phyloP scores from a whole-genome alignment of 2,888 invertebrate genomes.

The Stegana nigrithorax region DNA sequence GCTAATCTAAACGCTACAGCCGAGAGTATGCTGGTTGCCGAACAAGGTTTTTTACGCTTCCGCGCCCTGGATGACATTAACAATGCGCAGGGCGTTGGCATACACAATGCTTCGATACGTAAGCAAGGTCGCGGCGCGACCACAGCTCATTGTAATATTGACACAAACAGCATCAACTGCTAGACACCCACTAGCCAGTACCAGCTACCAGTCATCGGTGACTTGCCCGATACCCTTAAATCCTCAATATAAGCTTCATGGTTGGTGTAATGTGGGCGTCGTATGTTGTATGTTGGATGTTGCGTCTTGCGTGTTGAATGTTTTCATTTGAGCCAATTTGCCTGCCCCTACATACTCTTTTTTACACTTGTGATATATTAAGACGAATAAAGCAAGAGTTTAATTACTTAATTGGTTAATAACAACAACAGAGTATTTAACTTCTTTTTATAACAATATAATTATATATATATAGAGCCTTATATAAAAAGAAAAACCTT shows the following conservation, averaged over 20 bases:
- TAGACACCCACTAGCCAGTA: not conserved
- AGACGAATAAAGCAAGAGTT: conserved; percentile 19
- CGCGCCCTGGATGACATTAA: conserved; percentile 74
- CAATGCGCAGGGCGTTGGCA: conserved; percentile 49
- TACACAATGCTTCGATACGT: conserved; percentile 50
- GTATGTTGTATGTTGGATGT: conserved; percentile 4
- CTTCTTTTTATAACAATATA: conserved; percentile 16
- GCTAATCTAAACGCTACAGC: conserved; percentile 64
- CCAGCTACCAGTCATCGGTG: too few species aligned
- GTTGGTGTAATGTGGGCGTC: not conserved
- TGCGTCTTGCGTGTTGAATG: not conserved
- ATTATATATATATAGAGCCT: conserved; percentile 11
- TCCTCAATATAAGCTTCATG: not conserved
- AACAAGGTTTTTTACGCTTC: conserved; percentile 89
- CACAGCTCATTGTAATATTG: conserved; percentile 17
- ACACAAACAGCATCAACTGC: conserved; percentile 39
- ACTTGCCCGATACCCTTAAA: too few species aligned
- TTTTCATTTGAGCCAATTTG: conserved; percentile 41
- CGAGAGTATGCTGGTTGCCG: conserved; percentile 87
- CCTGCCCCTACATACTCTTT: conserved; percentile 50
- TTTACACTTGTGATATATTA: conserved; percentile 54
- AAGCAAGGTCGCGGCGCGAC: conserved; percentile 34
- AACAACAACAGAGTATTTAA: conserved; percentile 17
- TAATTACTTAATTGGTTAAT: conserved; percentile 13
- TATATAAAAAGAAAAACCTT: not conserved